Base-by-base conservation (phyloP, 2,888 invertebrate species). In the Cosmopolites sordidus region DNA sequence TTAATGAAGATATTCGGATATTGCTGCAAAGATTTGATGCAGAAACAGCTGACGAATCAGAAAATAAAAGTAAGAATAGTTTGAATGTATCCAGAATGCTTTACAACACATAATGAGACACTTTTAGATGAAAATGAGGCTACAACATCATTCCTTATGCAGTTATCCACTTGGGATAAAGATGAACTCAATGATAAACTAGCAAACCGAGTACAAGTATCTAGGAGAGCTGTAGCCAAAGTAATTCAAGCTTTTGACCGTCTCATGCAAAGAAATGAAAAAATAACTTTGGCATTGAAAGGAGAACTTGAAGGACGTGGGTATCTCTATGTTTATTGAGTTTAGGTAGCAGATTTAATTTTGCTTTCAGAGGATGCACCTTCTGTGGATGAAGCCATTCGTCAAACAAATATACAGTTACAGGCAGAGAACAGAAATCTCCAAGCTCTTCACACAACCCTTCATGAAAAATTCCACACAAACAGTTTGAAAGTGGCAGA, bases 111-210 rank as follows among this genome's bases (percentile, higher is more conserved):
- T n/a, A n/a, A n/a, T n/a, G n/a, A n/a, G n/a, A 8, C 8, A 39
- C 54, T 56, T 77, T 39, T 68, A 92, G 92, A 95, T 81, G 96
- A 96, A 75, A 93, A 91, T 75, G 93, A 94, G 75, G 94, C 94
- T 0, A 95, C 96, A 6, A 96, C 94, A 6, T 93, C 94, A 4
- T 98, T 98, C 74, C 80, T 98, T 40, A 89, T 94, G 76, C 92
- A 96, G 69, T 74, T 98, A 37, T 95, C 96, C 1, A 95, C 95
- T 0, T 97, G 97, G 96, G 97, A 98, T 71, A 94, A 95, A 68
- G 93, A 95, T 68, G 97, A 98, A 71, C 76, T 98, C 49, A 97
- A 98, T 67, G 95, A 96, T 62, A 94, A 95, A 74, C 78, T 98
- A 30, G 92, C 94, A 0, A 94, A 96, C 75, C 78, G 97, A 18